A percentile compares a stretch with the other conserved stretches of the same genome.
Evolutionary conservation across 2,113 vertebrate species (phyloP).

Genomic region (Hirundichthys speculiger): DNA sequence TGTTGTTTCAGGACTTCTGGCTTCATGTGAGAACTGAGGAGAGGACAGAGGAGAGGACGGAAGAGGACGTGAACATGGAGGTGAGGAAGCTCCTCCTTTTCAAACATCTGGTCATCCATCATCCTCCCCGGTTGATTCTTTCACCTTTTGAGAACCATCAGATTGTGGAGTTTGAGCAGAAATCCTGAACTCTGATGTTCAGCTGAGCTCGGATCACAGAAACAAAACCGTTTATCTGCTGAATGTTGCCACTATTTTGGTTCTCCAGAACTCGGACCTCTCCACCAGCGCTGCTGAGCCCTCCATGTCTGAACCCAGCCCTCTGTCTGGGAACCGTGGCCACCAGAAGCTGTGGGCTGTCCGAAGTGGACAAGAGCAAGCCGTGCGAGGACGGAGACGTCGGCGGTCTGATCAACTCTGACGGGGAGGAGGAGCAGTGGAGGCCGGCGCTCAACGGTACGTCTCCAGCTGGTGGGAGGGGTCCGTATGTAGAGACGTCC

Average conservation of each 20-base stretch:
- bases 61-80: conserved; percentile 1
- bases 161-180: too few species aligned
- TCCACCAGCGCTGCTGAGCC: rapidly evolving
- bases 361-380: not conserved
- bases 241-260: not conserved
- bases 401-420: conserved; percentile 64
- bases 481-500: too few species aligned
- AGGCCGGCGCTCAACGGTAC: not conserved
- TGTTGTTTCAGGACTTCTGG: conserved; percentile 47
- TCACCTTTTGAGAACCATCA: too few species aligned
- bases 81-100: not conserved
- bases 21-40: conserved; percentile 12
- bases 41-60: not conserved
- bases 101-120: too few species aligned
- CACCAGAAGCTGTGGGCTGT: not conserved
- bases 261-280: conserved; percentile 8
- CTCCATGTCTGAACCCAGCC: not conserved
- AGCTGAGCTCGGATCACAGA: too few species aligned
- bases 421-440: conserved; percentile 65
- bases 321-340: conserved; percentile 5
- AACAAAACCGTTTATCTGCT: too few species aligned
- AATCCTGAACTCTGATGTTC: too few species aligned
- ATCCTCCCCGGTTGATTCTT: too few species aligned
- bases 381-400: conserved; percentile 12
- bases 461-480: too few species aligned